Conservation (phyloP, 2,113 vertebrate genomes). For the Tachysurus fulvidraco region DNA sequence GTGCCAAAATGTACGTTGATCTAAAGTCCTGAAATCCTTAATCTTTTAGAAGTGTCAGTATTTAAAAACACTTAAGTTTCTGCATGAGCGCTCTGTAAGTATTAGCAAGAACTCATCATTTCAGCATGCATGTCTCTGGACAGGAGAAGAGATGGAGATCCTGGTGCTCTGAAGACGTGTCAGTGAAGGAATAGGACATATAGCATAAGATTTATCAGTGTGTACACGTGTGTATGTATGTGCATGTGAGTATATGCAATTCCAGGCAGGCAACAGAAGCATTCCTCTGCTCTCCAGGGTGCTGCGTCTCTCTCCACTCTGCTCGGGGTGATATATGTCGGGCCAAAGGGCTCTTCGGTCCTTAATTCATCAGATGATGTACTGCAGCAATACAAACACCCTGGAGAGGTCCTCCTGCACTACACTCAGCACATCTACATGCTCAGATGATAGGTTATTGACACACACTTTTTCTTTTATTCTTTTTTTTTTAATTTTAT, state of each 20-base stretch:
- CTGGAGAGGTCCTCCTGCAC: slow-evolving; percentile 33
- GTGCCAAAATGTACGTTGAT: slow-evolving; percentile 2
- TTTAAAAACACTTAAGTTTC: background rate
- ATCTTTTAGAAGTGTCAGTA: background rate
- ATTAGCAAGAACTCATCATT: slow-evolving; percentile 8
- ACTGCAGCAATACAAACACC: slow-evolving; percentile 36
- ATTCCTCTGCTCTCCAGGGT: slow-evolving; percentile 53
- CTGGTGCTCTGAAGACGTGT: background rate
- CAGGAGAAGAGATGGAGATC: slow-evolving; percentile 8
- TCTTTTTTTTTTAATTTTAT: background rate
- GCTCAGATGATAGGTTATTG: background rate
- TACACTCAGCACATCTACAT: background rate
- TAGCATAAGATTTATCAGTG: slow-evolving; percentile 45
- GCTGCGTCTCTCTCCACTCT: slow-evolving; percentile 43
- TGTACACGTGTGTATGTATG: slow-evolving; percentile 46
- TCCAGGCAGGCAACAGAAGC: slow-evolving; percentile 40
- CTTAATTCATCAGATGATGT: slow-evolving; percentile 56
- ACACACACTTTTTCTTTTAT: background rate
- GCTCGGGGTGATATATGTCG: slow-evolving; percentile 44
- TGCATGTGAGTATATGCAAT: slow-evolving; percentile 16
- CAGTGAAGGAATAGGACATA: slow-evolving; percentile 20
- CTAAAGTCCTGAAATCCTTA: background rate
- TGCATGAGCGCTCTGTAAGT: background rate
- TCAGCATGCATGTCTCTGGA: slow-evolving; percentile 27
- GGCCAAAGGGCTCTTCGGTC: slow-evolving; percentile 45